These are phyloP conservation scores for Margarornis squamiger DNA, from an alignment of 2,797 vertebrate genomes.

Conservation along the genomic window DNA sequence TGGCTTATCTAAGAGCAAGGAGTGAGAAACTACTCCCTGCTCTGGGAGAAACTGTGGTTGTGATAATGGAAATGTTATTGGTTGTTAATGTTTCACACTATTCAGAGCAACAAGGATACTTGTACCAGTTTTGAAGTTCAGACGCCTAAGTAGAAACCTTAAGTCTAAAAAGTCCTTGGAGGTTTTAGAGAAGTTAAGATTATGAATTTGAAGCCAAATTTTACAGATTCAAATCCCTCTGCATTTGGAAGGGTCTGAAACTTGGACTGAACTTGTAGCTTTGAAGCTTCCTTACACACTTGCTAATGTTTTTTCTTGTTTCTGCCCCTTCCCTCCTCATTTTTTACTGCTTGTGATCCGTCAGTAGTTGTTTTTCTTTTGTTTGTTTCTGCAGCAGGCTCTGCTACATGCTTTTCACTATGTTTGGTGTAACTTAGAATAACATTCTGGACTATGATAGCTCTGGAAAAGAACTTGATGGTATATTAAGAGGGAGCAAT, in stretches of 20 bases:
- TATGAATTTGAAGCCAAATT: not conserved
- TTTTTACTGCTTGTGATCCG: not conserved
- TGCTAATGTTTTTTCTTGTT: not conserved
- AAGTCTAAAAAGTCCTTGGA: not conserved
- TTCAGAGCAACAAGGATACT: not conserved
- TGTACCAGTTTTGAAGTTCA: not conserved
- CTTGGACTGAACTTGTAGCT: not conserved
- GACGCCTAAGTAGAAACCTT: not conserved
- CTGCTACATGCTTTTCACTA: not conserved
- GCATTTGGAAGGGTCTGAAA: not conserved
- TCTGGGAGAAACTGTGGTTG: not conserved
- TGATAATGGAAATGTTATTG: not conserved
- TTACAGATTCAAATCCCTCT: not conserved
- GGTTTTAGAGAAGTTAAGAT: not conserved
- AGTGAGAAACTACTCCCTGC: not conserved
- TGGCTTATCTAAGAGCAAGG: not conserved
- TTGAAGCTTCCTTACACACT: not conserved
- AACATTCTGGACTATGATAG: not conserved
- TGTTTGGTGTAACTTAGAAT: not conserved
- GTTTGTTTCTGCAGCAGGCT: not conserved
- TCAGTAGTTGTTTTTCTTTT: not conserved
- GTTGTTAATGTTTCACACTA: not conserved
- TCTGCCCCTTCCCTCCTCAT: accelerated
- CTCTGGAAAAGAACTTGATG: not conserved
- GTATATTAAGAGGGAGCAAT: not conserved